Base-by-base conservation (phyloP, 2,113 vertebrate species). In the Budorcas taxicolor region DNA sequence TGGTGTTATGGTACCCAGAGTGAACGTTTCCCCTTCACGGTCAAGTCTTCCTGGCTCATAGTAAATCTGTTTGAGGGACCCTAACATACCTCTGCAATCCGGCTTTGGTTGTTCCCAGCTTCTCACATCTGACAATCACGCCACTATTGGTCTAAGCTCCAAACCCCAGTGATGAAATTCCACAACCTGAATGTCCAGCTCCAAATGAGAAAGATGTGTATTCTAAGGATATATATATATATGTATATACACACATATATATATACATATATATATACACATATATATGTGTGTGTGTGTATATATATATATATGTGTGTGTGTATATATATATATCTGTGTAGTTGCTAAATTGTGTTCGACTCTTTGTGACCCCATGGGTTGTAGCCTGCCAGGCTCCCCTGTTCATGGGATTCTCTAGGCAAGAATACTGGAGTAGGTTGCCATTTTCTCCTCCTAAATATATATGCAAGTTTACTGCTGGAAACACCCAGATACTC, bases 21-120 rank as follows among this genome's bases (percentile, higher is more conserved):
- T 15, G 14, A 62, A 36, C 6, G 3, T 58, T 25, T 5, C 14
- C 25, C 36, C 7, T 60, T 7, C 0, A 12, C 0, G 3, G 10
- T 55, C 16, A 31, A 43, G 55, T 11, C 40, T 31, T 76, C 52
- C n/a, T 47, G 25, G 27, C 6, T 45, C 60, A 1, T 19, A 74
- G 82, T 3, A n/a, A 67, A 27, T 43, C 92, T 19, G 11, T 23
- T 3, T 1, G 21, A 53, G 53, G 16, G 12, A 29, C 17, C n/a
- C 60, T 74, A 5, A 50, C 36, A 9, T 47, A 36, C 3, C 43
- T 76, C 47, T 45, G 81, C n/a, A 6, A 0, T 33, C 33, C 5
- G 60, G 19, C 16, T 11, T 62, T 4, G 0, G 0, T 11, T 25
- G 27, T 25, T 17, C 36, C 47, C 52, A 45, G 0, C 7, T 60